phyloP scores from a whole-genome alignment of 2,888 invertebrate genomes.

The Melieria picta region DNA sequence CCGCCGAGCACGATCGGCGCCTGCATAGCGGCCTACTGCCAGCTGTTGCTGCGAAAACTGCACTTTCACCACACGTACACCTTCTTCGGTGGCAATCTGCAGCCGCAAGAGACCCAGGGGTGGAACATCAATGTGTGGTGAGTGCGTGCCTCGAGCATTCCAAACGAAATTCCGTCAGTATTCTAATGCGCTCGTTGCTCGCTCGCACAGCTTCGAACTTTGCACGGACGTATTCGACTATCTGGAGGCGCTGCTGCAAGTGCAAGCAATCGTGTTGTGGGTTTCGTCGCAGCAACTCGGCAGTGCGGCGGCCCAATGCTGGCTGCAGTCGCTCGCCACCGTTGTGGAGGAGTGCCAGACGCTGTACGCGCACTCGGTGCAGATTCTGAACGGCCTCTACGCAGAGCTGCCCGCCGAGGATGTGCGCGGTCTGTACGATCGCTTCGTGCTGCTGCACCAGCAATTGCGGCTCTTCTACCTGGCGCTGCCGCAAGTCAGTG shows the following conservation, averaged over 20 bases:
- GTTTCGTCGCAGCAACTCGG: conserved; percentile 28
- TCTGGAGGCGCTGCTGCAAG: conserved; percentile 34
- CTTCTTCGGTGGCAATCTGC: conserved; percentile 35
- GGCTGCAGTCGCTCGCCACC: conserved; percentile 38
- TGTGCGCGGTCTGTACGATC: conserved; percentile 38
- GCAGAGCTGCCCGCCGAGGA: conserved; percentile 38
- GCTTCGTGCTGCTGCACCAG: conserved; percentile 32
- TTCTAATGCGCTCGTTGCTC: background rate
- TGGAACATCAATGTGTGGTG: conserved; percentile 40
- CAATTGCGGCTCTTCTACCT: conserved; percentile 35
- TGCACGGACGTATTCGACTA: conserved; percentile 40
- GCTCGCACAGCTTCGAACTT: conserved; percentile 33
- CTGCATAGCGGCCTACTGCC: conserved; percentile 34
- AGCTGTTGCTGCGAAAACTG: conserved; percentile 30
- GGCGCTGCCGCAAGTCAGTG: conserved; percentile 17
- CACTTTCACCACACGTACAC: conserved; percentile 36
- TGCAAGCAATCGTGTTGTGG: conserved; percentile 37
- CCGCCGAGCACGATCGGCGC: conserved; percentile 15
- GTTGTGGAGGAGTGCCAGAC: conserved; percentile 39
- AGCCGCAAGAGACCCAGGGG: conserved; percentile 24
- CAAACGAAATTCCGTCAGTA: background rate
- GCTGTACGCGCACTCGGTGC: conserved; percentile 38
- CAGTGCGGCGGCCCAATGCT: conserved; percentile 30
- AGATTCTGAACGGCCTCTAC: conserved; percentile 34
- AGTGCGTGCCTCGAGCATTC: background rate